Base-by-base conservation (phyloP, 2,113 vertebrate genomes). In the Polypterus bichir region DNA sequence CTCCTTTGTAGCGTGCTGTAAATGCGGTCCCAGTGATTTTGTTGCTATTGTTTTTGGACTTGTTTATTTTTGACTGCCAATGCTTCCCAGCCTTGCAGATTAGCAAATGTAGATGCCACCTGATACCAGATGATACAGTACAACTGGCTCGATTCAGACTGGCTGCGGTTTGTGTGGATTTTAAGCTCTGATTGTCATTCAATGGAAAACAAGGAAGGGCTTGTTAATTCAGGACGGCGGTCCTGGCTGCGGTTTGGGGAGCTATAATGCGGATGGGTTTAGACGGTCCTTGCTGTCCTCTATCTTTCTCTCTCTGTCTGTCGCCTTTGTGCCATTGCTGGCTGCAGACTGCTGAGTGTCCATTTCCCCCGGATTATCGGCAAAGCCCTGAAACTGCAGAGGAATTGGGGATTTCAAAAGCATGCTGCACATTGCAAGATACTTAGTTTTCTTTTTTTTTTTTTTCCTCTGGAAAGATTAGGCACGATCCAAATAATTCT, bases 401-500 rank as follows among this genome's bases (percentile, higher is more conserved):
- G 64, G 67, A 62, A 75, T 77, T 73, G 64, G 70, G 67, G 66
- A 49, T 67, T 70, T 69, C 52, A 63, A 59, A 71, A 73, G 73
- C 55, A 52, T 48, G 44, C 48, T 52, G 49, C 54, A 59, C 63
- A 65, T 54, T 66, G 63, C 62, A 64, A 75, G 79, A 83, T 27
- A 27, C 27, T 27, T 27, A 27, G 27, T 27, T 27, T 27, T n/a
- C n/a, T n/a, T 1, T 27, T 83, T 81, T 80, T 77, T 74, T 72
- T 78, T 76, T 73, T 74, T 70, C 63, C 60, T 59, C 8, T 57
- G 27, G 7, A 65, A 76, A 82, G 82, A 85, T 83, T 83, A 85
- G 81, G 84, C 77, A 79, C 83, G 60, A 85, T 85, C 80, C 81
- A 81, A 85, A 79, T 80, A 79, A 79, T 80, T 79, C 72, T 66